phyloP scores from a whole-genome alignment of 2,888 invertebrate genomes.

The Carabus problematicus region DNA sequence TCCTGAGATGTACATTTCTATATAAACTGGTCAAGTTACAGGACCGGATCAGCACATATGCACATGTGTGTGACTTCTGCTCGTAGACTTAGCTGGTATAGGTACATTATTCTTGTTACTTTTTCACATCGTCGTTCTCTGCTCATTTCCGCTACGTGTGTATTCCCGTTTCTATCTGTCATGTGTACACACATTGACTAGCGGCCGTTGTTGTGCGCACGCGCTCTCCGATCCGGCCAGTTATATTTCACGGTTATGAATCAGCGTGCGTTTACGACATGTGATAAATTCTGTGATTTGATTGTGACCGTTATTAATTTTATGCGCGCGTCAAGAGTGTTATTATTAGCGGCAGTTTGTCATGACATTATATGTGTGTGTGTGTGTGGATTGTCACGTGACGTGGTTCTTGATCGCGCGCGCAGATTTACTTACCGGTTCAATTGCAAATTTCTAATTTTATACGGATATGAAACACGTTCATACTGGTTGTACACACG shows the following conservation, averaged over 20 bases:
- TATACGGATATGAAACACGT: constrained; percentile 25
- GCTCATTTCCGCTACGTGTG: no score
- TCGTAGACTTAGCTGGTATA: no score
- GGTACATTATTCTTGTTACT: neutral
- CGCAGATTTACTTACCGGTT: constrained; percentile 11
- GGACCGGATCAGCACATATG: no score
- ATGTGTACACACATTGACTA: constrained; percentile 9
- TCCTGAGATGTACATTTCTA: no score
- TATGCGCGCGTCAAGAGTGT: constrained; percentile 21
- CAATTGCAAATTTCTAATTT: constrained; percentile 26
- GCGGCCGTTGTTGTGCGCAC: neutral
- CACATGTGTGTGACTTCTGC: no score
- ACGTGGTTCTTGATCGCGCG: constrained; percentile 16
- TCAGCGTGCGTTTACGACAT: constrained; percentile 24
- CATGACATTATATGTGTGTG: constrained; percentile 14
- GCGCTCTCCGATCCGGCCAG: constrained; percentile 9
- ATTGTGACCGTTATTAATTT: constrained; percentile 29
- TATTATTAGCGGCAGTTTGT: constrained; percentile 28
- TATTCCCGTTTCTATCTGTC: constrained; percentile 1
- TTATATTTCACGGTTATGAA: neutral
- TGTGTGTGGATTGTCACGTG: constrained; percentile 10
- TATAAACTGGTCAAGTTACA: no score
- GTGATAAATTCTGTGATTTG: constrained; percentile 23
- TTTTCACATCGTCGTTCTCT: neutral
- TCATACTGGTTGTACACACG: neutral